Base-by-base conservation (phyloP, 2,113 vertebrate species). In the Jacana jacana region DNA sequence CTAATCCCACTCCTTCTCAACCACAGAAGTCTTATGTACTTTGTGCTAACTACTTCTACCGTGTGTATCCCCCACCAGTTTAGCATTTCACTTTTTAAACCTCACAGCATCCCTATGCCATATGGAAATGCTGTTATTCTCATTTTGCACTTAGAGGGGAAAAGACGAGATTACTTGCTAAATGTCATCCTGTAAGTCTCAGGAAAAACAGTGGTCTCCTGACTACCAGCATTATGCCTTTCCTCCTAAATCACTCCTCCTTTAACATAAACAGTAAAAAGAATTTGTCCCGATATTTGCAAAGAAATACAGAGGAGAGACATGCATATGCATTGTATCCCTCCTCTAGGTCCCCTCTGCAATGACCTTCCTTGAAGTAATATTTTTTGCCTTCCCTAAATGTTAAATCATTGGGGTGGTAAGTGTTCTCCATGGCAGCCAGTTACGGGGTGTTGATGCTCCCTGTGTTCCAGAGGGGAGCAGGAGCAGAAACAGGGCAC, bases 401-500 rank as follows among this genome's bases (percentile, higher is more conserved):
- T 23, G 35, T 25, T 20, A 40, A 37, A 77, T n/a, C 30, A n/a
- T 35, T 5, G 30, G 7, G 30, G 48, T 0, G 3, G 28, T 9
- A 37, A 31, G 70, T 1, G 28, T 19, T 16, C 6, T 42, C 65
- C 52, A 2, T 11, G 17, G 61, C 52, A 68, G 61, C n/a, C 15
- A 37, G 33, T 52, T 3, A 6, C 3, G 1, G 0, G 24, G 12
- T n/a, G 71, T 10, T 12, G 19, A 23, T 5, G 4, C 6, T 28
- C 23, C 19, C 23, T 14, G 40, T 20, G n/a, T 8, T 37, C 8
- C 11, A 48, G 51, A 52, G n/a, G 0, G 3, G 44, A 42, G 58
- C 25, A 27, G 81, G 22, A 42, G 49, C 49, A 42, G 42, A n/a
- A n/a, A n/a, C n/a, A 49, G 2, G 5, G 81, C 39, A 8, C 18